Conservation (phyloP, 1,140 invertebrate species). For the Aethina tumida region DNA sequence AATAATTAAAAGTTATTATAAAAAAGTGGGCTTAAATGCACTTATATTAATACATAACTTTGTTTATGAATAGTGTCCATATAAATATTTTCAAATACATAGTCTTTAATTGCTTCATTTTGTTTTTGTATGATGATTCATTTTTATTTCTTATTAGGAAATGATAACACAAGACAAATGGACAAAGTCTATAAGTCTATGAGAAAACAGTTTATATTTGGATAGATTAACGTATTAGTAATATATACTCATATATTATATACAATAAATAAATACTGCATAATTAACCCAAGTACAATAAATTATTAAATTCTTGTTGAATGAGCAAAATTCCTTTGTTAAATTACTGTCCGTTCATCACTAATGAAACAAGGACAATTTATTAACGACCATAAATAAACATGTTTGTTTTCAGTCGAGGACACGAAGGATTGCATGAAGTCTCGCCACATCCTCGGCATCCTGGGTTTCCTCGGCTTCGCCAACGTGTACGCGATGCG, state of each 20-base stretch:
- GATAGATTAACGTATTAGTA: neutral
- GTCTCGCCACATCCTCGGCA: slow-evolving; percentile 62
- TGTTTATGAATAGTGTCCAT: neutral
- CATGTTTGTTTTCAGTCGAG: slow-evolving; percentile 37
- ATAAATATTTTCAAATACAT: neutral
- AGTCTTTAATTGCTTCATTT: neutral
- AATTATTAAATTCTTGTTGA: neutral
- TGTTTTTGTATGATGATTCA: no score
- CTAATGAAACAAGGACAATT: neutral
- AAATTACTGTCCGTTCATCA: neutral
- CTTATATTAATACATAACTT: neutral
- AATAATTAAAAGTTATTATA: neutral
- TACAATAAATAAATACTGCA: slow-evolving; percentile 1
- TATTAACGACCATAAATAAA: slow-evolving; percentile 2
- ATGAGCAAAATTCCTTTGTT: neutral
- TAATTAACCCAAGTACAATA: slow-evolving; percentile 10
- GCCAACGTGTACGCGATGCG: slow-evolving; percentile 83
- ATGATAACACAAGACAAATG: no score
- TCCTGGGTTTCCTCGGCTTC: slow-evolving; percentile 71
- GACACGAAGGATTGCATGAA: slow-evolving; percentile 58
- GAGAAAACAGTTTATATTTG: no score
- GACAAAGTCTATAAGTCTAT: no score
- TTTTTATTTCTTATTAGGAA: no score
- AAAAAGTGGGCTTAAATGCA: neutral
- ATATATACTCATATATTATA: slow-evolving; percentile 9